These are phyloP conservation scores for Acanthis flammea DNA, from an alignment of 2,797 vertebrate genomes.

Conservation along the genomic window DNA sequence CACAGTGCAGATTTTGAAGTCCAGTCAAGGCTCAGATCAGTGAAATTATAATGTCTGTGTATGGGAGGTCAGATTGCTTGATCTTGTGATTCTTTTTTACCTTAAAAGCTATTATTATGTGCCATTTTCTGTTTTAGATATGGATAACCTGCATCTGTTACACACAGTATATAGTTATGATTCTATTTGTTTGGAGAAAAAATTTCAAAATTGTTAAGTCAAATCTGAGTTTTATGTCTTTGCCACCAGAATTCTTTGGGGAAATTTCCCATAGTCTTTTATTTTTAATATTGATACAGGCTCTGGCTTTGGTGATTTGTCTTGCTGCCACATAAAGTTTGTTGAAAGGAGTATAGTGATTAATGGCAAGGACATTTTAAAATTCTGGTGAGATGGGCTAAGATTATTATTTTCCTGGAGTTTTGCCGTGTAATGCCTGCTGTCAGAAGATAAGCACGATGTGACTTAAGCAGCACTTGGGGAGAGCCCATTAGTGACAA, in stretches of 20 bases:
- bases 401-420: constrained; percentile 9
- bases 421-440: background rate
- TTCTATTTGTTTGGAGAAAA: background rate
- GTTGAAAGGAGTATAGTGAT: background rate
- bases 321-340: constrained; percentile 8
- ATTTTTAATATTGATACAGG: constrained; percentile 1
- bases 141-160: background rate
- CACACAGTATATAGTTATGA: background rate
- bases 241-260: background rate
- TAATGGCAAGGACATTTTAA: constrained; percentile 4
- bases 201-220: background rate
- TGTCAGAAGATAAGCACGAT: background rate
- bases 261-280: constrained; percentile 20
- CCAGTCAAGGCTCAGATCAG: background rate
- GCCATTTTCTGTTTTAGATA: background rate
- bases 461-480: constrained; percentile 17
- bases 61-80: background rate
- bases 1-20: background rate
- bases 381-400: background rate
- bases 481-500: background rate
- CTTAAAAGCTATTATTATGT: background rate
- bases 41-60: background rate
- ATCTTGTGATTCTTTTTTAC: background rate
- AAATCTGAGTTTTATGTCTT: background rate
- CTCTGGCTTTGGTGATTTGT: constrained; percentile 6